A percentile compares a stretch with the other conserved stretches of the same genome.
Conservation (phyloP, 2,113 vertebrate species). For the Stigmatopora nigra region DNA sequence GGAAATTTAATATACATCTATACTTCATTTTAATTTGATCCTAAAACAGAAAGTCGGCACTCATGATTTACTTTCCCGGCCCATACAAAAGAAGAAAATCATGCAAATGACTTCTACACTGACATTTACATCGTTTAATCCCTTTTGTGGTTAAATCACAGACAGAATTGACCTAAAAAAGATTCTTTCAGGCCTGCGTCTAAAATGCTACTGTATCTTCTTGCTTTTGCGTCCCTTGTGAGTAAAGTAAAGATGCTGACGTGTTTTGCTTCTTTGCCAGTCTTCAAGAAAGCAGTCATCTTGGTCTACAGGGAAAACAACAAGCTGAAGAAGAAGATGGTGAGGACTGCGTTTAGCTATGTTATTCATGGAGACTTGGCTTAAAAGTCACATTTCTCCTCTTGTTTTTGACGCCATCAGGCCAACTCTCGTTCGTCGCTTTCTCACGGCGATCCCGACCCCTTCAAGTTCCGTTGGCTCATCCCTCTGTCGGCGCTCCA, state of each 20-base stretch:
- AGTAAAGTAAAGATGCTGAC: conserved; percentile 44
- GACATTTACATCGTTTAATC: neutral
- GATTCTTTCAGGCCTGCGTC: conserved; percentile 38
- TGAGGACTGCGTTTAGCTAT: conserved; percentile 53
- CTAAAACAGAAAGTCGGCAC: too few species aligned
- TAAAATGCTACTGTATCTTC: conserved; percentile 39
- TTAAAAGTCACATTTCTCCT: neutral
- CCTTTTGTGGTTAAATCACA: neutral
- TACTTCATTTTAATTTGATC: too few species aligned
- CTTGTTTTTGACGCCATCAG: conserved; percentile 41
- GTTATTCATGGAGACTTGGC: neutral
- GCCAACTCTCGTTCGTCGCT: conserved; percentile 73
- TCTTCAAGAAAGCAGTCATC: conserved; percentile 96
- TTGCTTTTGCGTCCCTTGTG: conserved; percentile 33
- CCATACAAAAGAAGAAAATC: too few species aligned
- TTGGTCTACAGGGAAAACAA: conserved; percentile 89
- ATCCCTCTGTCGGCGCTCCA: conserved; percentile 92
- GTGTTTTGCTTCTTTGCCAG: conserved; percentile 64
- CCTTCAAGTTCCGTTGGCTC: conserved; percentile 93
- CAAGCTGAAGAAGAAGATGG: conserved; percentile 94
- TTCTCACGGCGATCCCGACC: conserved; percentile 81
- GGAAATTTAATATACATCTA: too few species aligned
- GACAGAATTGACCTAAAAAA: conserved; percentile 1
- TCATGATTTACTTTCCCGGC: too few species aligned
- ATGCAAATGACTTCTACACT: too few species aligned